These are phyloP conservation scores for Oreotrochilus melanogaster DNA, from an alignment of 2,113 vertebrate genomes.

Conservation along the genomic window DNA sequence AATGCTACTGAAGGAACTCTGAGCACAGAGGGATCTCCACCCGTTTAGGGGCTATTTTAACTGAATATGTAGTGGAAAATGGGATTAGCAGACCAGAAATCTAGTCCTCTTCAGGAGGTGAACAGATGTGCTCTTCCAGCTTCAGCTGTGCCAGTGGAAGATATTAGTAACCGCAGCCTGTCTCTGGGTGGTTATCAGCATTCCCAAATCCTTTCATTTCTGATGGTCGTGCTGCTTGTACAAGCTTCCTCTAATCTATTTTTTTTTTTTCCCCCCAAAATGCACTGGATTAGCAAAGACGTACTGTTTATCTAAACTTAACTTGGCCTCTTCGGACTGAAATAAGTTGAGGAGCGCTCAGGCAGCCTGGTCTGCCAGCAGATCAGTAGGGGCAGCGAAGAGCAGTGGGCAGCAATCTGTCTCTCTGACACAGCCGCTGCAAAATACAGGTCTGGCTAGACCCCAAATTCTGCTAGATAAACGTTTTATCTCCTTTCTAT, in stretches of 20 bases:
- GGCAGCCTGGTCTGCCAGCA: neutral
- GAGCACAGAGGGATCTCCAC: conserved; percentile 30
- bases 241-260: neutral
- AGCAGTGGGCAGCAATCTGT: neutral
- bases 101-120: conserved; percentile 68
- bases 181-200: conserved; percentile 61
- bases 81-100: conserved; percentile 63
- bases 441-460: neutral
- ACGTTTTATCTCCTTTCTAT: neutral
- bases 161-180: conserved; percentile 1
- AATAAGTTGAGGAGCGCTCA: neutral
- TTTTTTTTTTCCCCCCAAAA: neutral
- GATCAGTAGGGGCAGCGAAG: conserved; percentile 40
- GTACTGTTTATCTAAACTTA: conserved; percentile 28
- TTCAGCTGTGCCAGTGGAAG: conserved; percentile 54
- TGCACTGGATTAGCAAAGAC: neutral
- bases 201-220: conserved; percentile 7
- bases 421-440: neutral
- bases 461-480: conserved; percentile 1
- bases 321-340: neutral
- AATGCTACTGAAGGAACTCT: neutral
- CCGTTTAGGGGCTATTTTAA: conserved; percentile 38
- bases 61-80: conserved; percentile 56
- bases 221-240: neutral
- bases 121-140: conserved; percentile 64